phyloP scores from a whole-genome alignment of 2,797 vertebrate species.

The Eidolon dupreanum region DNA sequence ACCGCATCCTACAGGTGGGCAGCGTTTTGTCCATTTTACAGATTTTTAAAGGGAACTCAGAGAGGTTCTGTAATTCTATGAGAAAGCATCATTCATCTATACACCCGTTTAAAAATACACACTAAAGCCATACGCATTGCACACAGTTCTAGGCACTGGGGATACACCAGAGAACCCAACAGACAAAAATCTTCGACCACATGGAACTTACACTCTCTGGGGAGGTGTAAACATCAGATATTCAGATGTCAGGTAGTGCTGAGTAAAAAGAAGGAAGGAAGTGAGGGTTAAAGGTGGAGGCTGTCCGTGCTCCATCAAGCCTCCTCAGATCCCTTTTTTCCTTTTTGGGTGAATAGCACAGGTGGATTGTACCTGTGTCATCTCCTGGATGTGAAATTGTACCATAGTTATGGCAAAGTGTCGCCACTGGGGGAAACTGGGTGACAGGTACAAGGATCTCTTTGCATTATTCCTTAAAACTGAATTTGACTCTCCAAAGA shows the following conservation, averaged over 20 bases:
- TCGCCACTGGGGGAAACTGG: background rate
- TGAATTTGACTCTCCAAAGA: background rate
- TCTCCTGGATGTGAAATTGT: background rate
- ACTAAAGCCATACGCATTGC: rapidly evolving
- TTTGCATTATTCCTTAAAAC: background rate
- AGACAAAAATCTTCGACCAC: no score
- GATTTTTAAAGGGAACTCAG: background rate
- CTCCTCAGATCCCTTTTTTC: background rate
- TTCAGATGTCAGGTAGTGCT: rapidly evolving
- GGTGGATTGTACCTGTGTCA: no score
- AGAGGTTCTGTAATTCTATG: background rate
- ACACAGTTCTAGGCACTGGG: background rate
- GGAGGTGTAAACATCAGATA: rapidly evolving
- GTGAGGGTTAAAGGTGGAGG: rapidly evolving
- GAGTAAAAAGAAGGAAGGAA: background rate
- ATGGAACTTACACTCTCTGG: background rate
- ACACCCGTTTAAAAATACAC: background rate
- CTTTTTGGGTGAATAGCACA: rapidly evolving
- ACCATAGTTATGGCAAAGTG: no score
- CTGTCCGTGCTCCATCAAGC: rapidly evolving
- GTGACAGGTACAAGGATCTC: no score
- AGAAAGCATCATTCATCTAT: background rate
- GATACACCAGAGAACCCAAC: rapidly evolving
- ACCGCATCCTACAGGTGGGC: no score
- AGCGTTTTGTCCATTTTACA: background rate